These are phyloP conservation scores for Eufriesea mexicana DNA, from an alignment of 1,140 invertebrate species.

Conservation along the genomic window DNA sequence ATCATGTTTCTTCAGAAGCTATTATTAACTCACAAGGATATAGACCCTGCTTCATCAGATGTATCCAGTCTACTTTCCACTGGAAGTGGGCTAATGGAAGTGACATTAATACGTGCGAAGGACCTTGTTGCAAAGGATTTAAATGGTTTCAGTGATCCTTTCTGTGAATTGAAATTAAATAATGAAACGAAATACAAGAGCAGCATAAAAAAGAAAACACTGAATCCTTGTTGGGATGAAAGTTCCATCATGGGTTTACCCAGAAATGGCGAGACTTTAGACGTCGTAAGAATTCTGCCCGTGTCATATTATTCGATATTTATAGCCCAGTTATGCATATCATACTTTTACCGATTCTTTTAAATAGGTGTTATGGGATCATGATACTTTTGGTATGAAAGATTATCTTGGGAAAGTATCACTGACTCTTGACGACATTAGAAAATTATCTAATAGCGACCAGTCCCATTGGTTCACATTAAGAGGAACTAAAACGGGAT, in stretches of 20 bases:
- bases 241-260: slow-evolving; percentile 83
- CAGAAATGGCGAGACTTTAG: slow-evolving; percentile 77
- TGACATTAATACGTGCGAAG: slow-evolving; percentile 76
- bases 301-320: neutral
- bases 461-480: slow-evolving; percentile 78
- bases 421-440: slow-evolving; percentile 81
- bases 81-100: slow-evolving; percentile 79
- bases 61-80: slow-evolving; percentile 78
- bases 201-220: slow-evolving; percentile 84
- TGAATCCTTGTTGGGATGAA: slow-evolving; percentile 84
- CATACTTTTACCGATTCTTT: slow-evolving; percentile 4
- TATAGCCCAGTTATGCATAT: neutral
- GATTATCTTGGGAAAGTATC: slow-evolving; percentile 83
- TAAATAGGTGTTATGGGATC: slow-evolving; percentile 83
- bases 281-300: slow-evolving; percentile 77
- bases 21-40: slow-evolving; percentile 75
- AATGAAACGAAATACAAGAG: slow-evolving; percentile 83
- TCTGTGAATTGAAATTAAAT: slow-evolving; percentile 82
- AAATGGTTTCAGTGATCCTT: slow-evolving; percentile 84
- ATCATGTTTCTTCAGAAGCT: slow-evolving; percentile 68
- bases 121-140: slow-evolving; percentile 81
- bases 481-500: slow-evolving; percentile 78
- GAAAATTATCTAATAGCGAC: slow-evolving; percentile 77
- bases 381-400: slow-evolving; percentile 83
- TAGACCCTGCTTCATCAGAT: slow-evolving; percentile 73